Conservation (phyloP, 2,113 vertebrate species). For the Cromileptes altivelis region DNA sequence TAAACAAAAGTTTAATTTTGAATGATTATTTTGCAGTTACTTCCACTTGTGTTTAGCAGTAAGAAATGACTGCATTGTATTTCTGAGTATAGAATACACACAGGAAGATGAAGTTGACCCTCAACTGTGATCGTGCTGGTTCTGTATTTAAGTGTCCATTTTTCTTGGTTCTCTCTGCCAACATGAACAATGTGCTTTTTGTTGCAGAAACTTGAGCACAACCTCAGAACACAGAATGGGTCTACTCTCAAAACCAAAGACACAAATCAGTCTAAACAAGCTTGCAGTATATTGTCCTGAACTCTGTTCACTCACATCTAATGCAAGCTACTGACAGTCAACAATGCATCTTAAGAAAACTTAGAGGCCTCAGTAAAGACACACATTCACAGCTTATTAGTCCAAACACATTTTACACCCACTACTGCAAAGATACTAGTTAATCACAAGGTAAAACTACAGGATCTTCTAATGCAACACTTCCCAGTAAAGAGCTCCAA, state of each 20-base stretch:
- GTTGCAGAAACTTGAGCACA: background rate
- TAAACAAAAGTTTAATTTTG: background rate
- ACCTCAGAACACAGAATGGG: background rate
- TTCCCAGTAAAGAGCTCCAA: background rate
- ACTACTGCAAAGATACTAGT: background rate
- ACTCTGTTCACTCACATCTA: background rate
- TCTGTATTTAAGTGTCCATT: background rate
- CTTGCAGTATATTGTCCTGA: background rate
- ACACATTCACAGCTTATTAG: background rate
- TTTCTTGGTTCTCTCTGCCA: background rate
- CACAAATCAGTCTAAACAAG: background rate
- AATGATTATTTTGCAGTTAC: background rate
- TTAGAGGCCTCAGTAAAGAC: background rate
- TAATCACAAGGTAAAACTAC: conserved; percentile 15
- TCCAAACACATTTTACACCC: background rate
- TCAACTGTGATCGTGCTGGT: background rate
- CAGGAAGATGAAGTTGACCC: background rate
- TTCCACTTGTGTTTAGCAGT: background rate
- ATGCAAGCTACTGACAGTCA: background rate
- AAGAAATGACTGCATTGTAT: background rate
- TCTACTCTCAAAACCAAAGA: background rate
- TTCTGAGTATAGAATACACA: background rate
- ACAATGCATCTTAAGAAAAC: background rate
- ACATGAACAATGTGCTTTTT: conserved; percentile 15
- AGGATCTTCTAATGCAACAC: conserved; percentile 1